Conservation (phyloP, 2,113 vertebrate species). For the Pterocles gutturalis region DNA sequence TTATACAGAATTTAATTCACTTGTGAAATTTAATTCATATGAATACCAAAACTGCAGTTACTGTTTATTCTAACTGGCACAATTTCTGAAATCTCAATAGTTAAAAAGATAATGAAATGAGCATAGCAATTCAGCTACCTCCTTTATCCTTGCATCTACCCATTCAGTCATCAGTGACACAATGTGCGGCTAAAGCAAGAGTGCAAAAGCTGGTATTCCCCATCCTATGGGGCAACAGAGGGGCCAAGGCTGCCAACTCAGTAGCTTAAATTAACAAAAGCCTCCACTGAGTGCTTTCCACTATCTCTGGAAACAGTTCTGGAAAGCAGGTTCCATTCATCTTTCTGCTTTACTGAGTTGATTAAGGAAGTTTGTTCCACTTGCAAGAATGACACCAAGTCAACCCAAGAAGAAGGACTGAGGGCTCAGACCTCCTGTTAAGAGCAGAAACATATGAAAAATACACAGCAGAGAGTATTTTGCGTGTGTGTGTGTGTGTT, state of each 20-base stretch:
- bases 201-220: neutral
- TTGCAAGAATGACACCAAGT: slow-evolving; percentile 19
- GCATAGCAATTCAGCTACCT: neutral
- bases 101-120: neutral
- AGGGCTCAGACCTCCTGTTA: neutral
- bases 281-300: neutral
- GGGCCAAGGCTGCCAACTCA: neutral
- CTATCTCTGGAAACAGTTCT: neutral
- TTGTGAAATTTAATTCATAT: slow-evolving; percentile 27
- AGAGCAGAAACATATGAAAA: slow-evolving; percentile 12
- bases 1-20: neutral
- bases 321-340: neutral
- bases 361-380: neutral
- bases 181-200: neutral
- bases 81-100: neutral
- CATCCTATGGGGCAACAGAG: neutral
- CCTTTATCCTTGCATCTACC: neutral
- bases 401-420: neutral
- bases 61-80: neutral
- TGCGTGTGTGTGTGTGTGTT: neutral
- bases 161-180: neutral
- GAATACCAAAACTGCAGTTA: neutral
- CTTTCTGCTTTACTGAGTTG: neutral
- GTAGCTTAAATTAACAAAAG: neutral
- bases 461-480: neutral